phyloP scores from a whole-genome alignment of 2,888 invertebrate genomes.

The Mechanitis messenoides region DNA sequence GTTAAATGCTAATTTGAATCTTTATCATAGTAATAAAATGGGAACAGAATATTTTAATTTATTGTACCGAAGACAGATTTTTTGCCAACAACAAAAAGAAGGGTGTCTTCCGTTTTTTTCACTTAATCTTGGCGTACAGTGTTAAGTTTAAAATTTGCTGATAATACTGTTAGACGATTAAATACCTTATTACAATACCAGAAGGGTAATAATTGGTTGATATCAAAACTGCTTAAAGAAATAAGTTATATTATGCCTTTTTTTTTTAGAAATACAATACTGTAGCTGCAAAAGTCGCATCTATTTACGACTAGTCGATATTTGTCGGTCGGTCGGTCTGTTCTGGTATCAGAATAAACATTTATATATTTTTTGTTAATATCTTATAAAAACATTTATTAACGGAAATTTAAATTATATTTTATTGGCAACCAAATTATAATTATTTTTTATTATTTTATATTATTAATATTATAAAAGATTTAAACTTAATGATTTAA shows the following conservation, averaged over 20 bases:
- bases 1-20: neutral
- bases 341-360: too few species aligned
- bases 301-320: constrained; percentile 16
- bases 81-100: constrained; percentile 28
- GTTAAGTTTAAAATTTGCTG: constrained; percentile 1
- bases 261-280: constrained; percentile 27
- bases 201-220: constrained; percentile 3
- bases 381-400: too few species aligned
- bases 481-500: too few species aligned
- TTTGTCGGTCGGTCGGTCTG: neutral
- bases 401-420: too few species aligned
- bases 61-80: constrained; percentile 27
- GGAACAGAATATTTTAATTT: constrained; percentile 26
- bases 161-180: constrained; percentile 1
- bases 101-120: constrained; percentile 15
- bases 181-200: neutral
- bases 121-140: constrained; percentile 14
- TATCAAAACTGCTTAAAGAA: neutral
- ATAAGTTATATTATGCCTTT: constrained; percentile 14
- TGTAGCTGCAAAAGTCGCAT: constrained; percentile 23
- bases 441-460: too few species aligned
- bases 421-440: too few species aligned
- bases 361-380: too few species aligned
- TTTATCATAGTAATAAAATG: neutral
- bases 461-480: too few species aligned